phyloP scores from a whole-genome alignment of 2,113 vertebrate species.

The Phyllostomus discolor region DNA sequence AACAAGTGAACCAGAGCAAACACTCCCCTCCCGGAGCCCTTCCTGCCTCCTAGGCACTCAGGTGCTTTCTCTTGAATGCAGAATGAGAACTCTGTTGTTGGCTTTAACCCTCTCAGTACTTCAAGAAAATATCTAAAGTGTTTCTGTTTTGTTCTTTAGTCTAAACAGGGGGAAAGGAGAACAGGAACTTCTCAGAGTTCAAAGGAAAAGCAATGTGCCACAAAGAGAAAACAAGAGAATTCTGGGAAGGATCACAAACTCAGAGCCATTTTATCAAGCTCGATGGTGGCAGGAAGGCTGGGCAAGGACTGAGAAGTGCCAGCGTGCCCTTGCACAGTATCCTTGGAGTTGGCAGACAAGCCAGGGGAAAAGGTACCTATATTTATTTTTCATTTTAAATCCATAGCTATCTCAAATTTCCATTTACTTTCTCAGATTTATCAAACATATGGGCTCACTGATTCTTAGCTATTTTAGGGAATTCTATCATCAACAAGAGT shows the following conservation, averaged over 20 bases:
- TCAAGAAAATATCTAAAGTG: background rate
- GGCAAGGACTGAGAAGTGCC: slow-evolving; percentile 74
- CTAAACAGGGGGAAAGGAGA: slow-evolving; percentile 75
- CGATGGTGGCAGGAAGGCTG: slow-evolving; percentile 78
- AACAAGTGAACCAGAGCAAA: background rate
- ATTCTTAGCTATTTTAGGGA: background rate
- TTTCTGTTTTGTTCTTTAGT: slow-evolving; percentile 47
- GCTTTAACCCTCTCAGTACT: background rate
- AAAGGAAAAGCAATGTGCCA: background rate
- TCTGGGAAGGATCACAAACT: slow-evolving; percentile 74
- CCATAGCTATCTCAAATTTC: slow-evolving; percentile 20
- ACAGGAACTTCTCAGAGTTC: slow-evolving; percentile 73
- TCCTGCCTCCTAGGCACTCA: background rate
- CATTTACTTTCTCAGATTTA: background rate
- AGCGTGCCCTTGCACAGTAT: slow-evolving; percentile 70
- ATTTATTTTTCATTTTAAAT: slow-evolving; percentile 32
- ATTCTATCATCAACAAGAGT: background rate
- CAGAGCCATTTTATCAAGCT: slow-evolving; percentile 73
- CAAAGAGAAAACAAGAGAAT: slow-evolving; percentile 77
- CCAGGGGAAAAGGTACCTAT: slow-evolving; percentile 66
- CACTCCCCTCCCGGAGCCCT: background rate
- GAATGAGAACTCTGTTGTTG: too few species aligned
- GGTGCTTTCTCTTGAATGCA: background rate
- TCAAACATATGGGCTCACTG: too few species aligned
- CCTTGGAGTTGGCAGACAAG: slow-evolving; percentile 56